A percentile compares a stretch with the other conserved stretches of the same genome.
These are phyloP conservation scores for Neosilurus mollespiculum DNA, from an alignment of 2,797 vertebrate species.

Conservation along the genomic window DNA sequence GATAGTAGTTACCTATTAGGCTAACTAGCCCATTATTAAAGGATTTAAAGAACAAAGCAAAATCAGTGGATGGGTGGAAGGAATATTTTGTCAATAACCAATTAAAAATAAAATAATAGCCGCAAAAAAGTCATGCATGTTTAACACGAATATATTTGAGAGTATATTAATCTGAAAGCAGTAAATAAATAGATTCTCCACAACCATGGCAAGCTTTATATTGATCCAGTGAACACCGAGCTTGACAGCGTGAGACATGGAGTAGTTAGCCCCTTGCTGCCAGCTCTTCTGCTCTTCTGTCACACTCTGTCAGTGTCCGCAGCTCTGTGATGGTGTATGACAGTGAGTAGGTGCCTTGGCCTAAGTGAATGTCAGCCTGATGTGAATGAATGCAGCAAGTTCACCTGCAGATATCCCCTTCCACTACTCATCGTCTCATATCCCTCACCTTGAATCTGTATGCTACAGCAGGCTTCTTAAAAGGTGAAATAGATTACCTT, in stretches of 20 bases:
- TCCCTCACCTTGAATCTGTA: neutral
- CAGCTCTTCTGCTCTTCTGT: conserved; percentile 32
- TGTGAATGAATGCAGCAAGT: conserved; percentile 56
- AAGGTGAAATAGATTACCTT: neutral
- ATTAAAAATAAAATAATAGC: neutral
- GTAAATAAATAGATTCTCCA: neutral
- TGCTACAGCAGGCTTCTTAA: neutral
- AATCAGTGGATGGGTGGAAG: no score
- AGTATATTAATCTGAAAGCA: neutral
- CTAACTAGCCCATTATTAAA: no score
- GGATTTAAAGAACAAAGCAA: no score
- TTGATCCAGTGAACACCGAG: neutral
- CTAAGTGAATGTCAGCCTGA: conserved; percentile 53
- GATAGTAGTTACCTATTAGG: neutral
- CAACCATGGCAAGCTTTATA: neutral
- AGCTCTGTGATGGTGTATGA: conserved; percentile 59
- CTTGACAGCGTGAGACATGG: conserved; percentile 25
- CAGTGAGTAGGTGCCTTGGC: conserved; percentile 51
- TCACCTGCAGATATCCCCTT: conserved; percentile 53
- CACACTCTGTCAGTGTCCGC: conserved; percentile 45
- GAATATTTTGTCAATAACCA: neutral
- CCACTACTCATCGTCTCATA: conserved; percentile 45
- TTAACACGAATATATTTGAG: no score
- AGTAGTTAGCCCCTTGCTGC: conserved; percentile 29
- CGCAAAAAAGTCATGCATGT: neutral